Conservation (phyloP, 2,113 vertebrate species). For the Mus pahari region DNA sequence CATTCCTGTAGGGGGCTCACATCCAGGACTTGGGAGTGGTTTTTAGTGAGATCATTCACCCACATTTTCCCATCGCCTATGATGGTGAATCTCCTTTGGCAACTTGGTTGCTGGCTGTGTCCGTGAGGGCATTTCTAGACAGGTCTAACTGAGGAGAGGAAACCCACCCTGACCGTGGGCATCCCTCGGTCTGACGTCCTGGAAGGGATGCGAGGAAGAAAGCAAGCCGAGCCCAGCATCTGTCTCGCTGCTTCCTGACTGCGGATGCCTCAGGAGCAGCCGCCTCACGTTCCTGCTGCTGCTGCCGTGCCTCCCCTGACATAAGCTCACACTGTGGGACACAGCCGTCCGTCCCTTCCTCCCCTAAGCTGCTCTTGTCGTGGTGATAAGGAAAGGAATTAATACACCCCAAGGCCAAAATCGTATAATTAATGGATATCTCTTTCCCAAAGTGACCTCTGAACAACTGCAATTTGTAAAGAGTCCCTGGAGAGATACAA, state of each 20-base stretch:
- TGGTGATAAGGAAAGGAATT: neutral
- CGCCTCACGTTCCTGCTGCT: accelerated
- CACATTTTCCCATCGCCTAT: neutral
- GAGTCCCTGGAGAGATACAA: neutral
- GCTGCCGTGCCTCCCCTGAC: neutral
- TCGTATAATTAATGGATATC: neutral
- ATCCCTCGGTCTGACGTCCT: neutral
- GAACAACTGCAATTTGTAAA: neutral
- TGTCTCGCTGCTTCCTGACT: neutral
- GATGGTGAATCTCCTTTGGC: neutral
- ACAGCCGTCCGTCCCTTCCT: neutral
- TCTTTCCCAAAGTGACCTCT: neutral
- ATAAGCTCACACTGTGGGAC: neutral
- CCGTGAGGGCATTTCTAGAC: neutral
- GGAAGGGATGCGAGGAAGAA: neutral
- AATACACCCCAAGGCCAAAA: neutral
- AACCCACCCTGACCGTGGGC: too few species aligned
- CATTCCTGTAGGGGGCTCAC: neutral
- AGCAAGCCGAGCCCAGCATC: neutral
- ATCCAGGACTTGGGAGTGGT: neutral
- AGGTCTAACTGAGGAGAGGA: neutral
- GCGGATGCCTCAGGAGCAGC: neutral
- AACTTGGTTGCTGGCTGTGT: neutral
- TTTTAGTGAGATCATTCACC: neutral
- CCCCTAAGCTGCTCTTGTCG: neutral